Conservation (phyloP, 2,888 invertebrate species). For the Harpalus rubripes region DNA sequence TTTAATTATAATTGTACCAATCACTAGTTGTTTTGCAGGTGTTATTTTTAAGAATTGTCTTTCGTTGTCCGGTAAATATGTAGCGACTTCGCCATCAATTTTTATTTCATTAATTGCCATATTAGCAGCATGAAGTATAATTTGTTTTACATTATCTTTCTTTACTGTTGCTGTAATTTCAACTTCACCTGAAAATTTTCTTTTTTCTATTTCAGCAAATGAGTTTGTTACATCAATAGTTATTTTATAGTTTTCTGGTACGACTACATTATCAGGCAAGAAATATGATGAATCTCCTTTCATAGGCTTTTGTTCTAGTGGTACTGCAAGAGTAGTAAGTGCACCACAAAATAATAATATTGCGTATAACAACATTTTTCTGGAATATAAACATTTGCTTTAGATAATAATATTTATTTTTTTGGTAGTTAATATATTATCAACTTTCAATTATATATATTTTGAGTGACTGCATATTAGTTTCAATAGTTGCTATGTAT, state of each 20-base stretch:
- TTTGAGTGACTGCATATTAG: too few relatives aligned
- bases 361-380: conserved; percentile 1
- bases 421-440: too few relatives aligned
- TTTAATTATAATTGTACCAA: too few relatives aligned
- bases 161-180: conserved; percentile 76
- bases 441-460: too few relatives aligned
- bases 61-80: not conserved
- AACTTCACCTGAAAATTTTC: conserved; percentile 77
- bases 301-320: not conserved
- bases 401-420: not conserved
- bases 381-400: not conserved
- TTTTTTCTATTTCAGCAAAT: conserved; percentile 32
- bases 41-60: conserved; percentile 69
- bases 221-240: conserved; percentile 47
- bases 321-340: not conserved
- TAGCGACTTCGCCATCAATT: not conserved
- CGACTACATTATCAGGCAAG: conserved; percentile 43
- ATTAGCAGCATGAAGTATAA: conserved; percentile 77
- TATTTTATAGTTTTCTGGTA: conserved; percentile 64
- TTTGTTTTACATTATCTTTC: conserved; percentile 72
- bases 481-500: too few relatives aligned
- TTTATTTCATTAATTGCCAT: not conserved
- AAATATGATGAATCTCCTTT: conserved; percentile 10
- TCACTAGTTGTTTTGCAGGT: too few relatives aligned
- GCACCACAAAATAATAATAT: not conserved